Evolutionary conservation across 1,140 invertebrate genomes (phyloP).

Genomic region (Steinernema feltiae): DNA sequence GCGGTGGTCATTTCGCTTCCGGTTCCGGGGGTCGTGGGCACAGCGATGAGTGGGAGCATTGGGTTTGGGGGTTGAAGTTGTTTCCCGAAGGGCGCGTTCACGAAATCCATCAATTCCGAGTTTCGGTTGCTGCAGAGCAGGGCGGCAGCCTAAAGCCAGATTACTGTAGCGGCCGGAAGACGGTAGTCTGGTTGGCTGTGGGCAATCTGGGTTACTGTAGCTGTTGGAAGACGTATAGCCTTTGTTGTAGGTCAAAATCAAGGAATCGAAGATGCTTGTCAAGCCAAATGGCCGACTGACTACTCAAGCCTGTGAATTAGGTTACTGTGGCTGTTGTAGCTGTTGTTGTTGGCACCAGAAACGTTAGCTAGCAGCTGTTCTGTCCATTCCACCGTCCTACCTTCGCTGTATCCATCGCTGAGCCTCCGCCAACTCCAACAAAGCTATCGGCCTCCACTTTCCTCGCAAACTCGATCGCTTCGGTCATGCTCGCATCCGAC

Average conservation of each 20-base stretch:
- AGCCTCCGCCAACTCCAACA: conserved; percentile 82
- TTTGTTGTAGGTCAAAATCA: too few relatives aligned
- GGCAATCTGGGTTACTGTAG: conserved; percentile 65
- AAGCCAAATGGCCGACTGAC: too few relatives aligned
- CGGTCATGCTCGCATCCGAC: conserved; percentile 72
- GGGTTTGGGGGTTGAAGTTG: conserved; percentile 69
- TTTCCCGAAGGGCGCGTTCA: conserved; percentile 80
- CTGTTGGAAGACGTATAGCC: too few relatives aligned
- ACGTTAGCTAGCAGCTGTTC: too few relatives aligned
- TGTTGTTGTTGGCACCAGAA: too few relatives aligned
- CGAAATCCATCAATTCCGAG: conserved; percentile 81
- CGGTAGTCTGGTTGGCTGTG: background rate
- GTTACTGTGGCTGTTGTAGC: too few relatives aligned
- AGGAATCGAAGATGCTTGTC: too few relatives aligned
- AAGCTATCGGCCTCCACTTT: conserved; percentile 71
- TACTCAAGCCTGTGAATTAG: too few relatives aligned
- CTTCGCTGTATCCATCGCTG: conserved; percentile 83
- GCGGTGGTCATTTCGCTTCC: conserved; percentile 72
- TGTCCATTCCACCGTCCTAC: too few relatives aligned
- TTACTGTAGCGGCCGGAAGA: too few relatives aligned
- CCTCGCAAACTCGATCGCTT: conserved; percentile 72
- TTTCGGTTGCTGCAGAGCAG: conserved; percentile 72
- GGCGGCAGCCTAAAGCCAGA: conserved; percentile 67
- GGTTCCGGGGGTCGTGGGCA: conserved; percentile 85
- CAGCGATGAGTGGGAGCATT: conserved; percentile 77